Percentiles rank a stretch among this genome's conserved stretches.
Conservation (phyloP, 2,888 invertebrate genomes). For the Eristalis tenax region DNA sequence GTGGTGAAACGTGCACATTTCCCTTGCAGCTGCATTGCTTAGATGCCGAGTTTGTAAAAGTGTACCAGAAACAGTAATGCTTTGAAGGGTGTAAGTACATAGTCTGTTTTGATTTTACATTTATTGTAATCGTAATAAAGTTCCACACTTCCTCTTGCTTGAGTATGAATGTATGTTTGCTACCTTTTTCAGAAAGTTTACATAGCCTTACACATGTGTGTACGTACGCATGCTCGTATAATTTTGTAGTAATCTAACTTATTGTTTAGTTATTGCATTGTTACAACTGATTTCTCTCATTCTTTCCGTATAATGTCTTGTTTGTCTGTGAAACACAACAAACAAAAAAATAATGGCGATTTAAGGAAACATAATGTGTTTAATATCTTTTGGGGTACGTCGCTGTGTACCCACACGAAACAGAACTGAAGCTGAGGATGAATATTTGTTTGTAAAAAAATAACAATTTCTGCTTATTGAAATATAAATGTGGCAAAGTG, state of each 20-base stretch:
- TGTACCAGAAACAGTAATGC: background rate
- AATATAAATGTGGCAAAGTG: slow-evolving; percentile 61
- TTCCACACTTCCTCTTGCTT: slow-evolving; percentile 26
- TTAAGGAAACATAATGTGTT: slow-evolving; percentile 48
- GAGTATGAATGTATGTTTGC: slow-evolving; percentile 4
- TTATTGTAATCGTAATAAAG: slow-evolving; percentile 17
- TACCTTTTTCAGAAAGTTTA: slow-evolving; percentile 8
- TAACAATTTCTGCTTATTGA: slow-evolving; percentile 62
- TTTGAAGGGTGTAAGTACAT: background rate
- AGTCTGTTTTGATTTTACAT: background rate
- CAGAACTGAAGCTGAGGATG: slow-evolving; percentile 36
- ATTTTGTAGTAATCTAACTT: slow-evolving; percentile 57
- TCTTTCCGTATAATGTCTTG: background rate
- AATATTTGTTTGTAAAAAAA: slow-evolving; percentile 58
- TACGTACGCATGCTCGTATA: slow-evolving; percentile 29
- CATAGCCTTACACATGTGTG: slow-evolving; percentile 20
- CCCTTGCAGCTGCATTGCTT: too few relatives aligned
- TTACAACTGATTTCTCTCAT: slow-evolving; percentile 61
- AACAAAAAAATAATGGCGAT: slow-evolving; percentile 37
- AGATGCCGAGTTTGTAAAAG: background rate
- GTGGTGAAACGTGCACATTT: too few relatives aligned
- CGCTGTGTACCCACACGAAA: slow-evolving; percentile 13
- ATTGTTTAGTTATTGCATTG: slow-evolving; percentile 69
- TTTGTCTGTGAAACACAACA: slow-evolving; percentile 5
- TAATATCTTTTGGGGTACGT: slow-evolving; percentile 39